Conservation (phyloP, 2,113 vertebrate genomes). For the Ictalurus furcatus region DNA sequence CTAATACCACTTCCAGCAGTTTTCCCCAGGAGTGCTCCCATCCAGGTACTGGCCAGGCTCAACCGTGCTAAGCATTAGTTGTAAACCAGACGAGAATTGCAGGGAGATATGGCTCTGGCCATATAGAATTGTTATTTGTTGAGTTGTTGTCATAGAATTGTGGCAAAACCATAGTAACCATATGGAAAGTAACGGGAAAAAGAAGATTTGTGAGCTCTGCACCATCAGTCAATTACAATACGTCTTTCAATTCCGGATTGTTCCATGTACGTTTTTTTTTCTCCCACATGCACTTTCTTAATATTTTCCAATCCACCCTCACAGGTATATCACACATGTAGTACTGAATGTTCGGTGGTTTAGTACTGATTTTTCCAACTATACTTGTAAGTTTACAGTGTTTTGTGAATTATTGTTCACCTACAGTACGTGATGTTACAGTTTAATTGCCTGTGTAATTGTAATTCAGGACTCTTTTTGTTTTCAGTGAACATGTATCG, state of each 20-base stretch:
- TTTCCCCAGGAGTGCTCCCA: too few species aligned
- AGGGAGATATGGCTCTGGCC: too few species aligned
- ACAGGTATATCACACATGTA: background rate
- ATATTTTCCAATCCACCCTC: too few species aligned
- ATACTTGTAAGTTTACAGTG: background rate
- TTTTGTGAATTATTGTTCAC: background rate
- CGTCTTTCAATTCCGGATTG: background rate
- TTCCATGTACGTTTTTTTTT: background rate
- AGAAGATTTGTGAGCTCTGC: background rate
- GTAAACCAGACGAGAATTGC: too few species aligned
- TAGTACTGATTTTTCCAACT: background rate
- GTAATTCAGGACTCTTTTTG: too few species aligned
- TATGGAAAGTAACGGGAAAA: background rate
- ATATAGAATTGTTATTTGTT: too few species aligned
- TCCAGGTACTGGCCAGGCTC: too few species aligned
- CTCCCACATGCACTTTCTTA: background rate
- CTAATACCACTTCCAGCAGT: too few species aligned
- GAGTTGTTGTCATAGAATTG: background rate
- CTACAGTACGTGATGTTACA: background rate
- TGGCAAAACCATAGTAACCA: background rate
- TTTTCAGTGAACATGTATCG: background rate
- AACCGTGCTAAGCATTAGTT: too few species aligned
- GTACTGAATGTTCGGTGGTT: background rate
- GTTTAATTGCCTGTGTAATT: background rate
- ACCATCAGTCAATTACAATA: background rate